phyloP scores from a whole-genome alignment of 2,888 invertebrate genomes.

The Rotaria magnacalcarata region DNA sequence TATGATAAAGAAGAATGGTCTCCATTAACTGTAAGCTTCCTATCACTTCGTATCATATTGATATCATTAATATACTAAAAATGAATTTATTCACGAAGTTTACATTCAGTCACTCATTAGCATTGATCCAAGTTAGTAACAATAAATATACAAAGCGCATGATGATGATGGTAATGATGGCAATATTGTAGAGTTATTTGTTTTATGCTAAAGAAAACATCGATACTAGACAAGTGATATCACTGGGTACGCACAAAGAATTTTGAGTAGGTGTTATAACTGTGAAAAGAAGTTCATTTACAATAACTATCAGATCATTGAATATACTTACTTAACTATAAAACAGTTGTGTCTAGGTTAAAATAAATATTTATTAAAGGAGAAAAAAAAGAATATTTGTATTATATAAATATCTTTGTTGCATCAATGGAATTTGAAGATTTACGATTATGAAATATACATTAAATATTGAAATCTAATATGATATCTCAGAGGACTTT shows the following conservation, averaged over 20 bases:
- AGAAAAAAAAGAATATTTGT: background rate
- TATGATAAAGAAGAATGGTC: background rate
- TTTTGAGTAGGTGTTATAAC: background rate
- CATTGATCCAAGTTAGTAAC: background rate
- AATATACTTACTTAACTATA: background rate
- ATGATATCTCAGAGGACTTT: background rate
- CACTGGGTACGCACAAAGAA: background rate
- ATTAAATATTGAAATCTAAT: too few relatives aligned
- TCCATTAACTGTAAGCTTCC: background rate
- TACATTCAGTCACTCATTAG: background rate
- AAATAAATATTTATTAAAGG: too few relatives aligned
- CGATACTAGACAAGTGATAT: background rate
- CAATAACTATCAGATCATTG: background rate
- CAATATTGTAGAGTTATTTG: background rate
- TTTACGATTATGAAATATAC: too few relatives aligned
- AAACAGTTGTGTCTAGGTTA: background rate
- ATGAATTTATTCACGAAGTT: background rate
- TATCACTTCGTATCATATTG: background rate
- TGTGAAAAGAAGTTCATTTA: background rate
- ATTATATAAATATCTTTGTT: background rate
- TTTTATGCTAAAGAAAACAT: background rate
- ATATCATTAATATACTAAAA: background rate
- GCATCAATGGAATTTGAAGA: background rate
- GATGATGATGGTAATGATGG: background rate
- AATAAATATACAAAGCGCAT: background rate